Percentiles rank a stretch among this genome's conserved stretches.
Conservation (phyloP, 2,113 vertebrate genomes). For the Meriones unguiculatus region DNA sequence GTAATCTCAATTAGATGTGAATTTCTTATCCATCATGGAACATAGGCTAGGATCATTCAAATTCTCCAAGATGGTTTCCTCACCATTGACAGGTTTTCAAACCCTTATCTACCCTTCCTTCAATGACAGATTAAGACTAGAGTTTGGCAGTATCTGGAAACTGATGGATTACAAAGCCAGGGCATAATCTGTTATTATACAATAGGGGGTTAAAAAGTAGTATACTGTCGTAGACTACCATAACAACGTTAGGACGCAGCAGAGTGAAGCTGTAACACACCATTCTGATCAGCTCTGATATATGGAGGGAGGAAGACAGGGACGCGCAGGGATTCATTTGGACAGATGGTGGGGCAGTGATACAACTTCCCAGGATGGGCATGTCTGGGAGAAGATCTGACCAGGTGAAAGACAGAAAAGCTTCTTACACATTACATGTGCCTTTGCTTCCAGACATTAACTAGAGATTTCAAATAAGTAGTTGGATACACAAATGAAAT, state of each 20-base stretch:
- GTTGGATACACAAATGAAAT: constrained; percentile 28
- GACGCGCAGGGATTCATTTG: background rate
- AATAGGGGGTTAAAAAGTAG: background rate
- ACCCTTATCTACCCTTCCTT: background rate
- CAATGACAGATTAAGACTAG: constrained; percentile 25
- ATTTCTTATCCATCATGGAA: background rate
- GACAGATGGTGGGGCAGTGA: background rate
- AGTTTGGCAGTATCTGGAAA: constrained; percentile 41
- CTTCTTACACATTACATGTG: background rate
- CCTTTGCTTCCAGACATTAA: constrained; percentile 47
- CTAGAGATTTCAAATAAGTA: constrained; percentile 1
- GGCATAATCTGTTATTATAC: background rate
- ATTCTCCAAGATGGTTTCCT: constrained; percentile 20
- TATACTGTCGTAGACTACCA: background rate
- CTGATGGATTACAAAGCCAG: constrained; percentile 16
- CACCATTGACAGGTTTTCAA: constrained; percentile 32
- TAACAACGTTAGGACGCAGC: background rate
- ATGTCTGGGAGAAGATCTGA: background rate
- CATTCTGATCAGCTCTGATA: background rate
- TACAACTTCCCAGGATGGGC: background rate
- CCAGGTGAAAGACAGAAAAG: constrained; percentile 2
- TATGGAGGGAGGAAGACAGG: background rate
- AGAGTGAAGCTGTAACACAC: constrained; percentile 2
- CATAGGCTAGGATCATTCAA: background rate
- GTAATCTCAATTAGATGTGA: constrained; percentile 39